Percentiles rank a stretch among this genome's conserved stretches.
Evolutionary conservation across 2,113 vertebrate species (phyloP).

Genomic region (Pteropus alecto): DNA sequence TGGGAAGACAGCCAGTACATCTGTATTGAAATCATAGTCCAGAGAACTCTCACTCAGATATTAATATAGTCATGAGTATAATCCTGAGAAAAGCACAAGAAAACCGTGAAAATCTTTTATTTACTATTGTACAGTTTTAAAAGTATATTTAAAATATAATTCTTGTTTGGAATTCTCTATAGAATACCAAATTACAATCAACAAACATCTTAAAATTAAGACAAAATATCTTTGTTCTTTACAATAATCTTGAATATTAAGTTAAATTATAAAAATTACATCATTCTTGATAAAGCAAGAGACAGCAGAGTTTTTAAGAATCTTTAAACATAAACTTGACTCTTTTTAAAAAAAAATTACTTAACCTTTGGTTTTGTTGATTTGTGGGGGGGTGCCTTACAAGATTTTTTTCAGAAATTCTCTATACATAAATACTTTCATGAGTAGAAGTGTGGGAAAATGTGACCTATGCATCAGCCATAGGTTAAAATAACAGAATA

Average conservation of each 20-base stretch:
- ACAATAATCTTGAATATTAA: background rate
- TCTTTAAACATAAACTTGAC: background rate
- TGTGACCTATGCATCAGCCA: constrained; percentile 48
- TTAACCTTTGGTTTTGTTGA: background rate
- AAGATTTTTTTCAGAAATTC: constrained; percentile 35
- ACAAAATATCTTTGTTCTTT: background rate
- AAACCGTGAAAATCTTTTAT: background rate
- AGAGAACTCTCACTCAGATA: background rate
- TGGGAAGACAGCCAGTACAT: background rate
- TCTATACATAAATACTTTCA: constrained; percentile 54
- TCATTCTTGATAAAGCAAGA: constrained; percentile 9
- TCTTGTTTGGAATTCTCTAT: background rate
- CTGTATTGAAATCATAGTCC: background rate
- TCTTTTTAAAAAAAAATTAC: background rate
- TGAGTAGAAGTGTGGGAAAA: constrained; percentile 51
- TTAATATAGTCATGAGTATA: background rate
- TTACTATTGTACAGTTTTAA: background rate
- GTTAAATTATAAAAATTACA: background rate
- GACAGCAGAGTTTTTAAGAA: background rate
- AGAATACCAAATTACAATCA: background rate
- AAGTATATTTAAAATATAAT: background rate
- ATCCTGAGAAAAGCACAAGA: background rate
- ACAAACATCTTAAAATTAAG: background rate
- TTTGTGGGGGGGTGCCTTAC: background rate
- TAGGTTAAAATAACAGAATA: constrained; percentile 85